Percentiles rank a stretch among this genome's conserved stretches.
Evolutionary conservation across 2,113 vertebrate genomes (phyloP).

Genomic region (Axis porcinus): DNA sequence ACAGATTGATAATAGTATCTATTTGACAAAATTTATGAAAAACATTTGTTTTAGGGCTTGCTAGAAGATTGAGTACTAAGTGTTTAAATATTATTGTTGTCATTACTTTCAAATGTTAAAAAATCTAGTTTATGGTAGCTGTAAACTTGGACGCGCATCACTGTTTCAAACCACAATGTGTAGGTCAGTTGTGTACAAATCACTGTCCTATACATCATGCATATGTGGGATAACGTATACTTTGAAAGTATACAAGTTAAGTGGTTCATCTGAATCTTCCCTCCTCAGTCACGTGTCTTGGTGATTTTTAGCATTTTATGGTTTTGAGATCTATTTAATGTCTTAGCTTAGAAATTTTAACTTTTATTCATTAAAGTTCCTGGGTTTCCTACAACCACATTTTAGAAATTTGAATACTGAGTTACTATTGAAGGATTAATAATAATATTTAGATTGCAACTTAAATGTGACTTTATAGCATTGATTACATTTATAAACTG

Average conservation of each 20-base stretch:
- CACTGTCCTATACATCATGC: neutral
- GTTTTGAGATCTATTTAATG: conserved; percentile 39
- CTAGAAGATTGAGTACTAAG: neutral
- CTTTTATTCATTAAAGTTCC: conserved; percentile 32
- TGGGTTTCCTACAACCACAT: neutral
- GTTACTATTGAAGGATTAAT: conserved; percentile 39
- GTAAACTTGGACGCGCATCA: neutral
- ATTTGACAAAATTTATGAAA: conserved; percentile 39
- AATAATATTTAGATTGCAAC: conserved; percentile 34
- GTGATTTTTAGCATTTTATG: conserved; percentile 46
- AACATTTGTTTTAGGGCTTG: conserved; percentile 21
- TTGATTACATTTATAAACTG: conserved; percentile 21
- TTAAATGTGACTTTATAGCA: neutral
- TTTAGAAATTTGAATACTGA: conserved; percentile 52
- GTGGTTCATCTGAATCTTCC: neutral
- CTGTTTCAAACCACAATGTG: conserved; percentile 9
- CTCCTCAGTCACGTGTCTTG: neutral
- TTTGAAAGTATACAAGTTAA: conserved; percentile 38
- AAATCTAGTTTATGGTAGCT: conserved; percentile 4
- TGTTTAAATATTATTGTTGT: conserved; percentile 1
- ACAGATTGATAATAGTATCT: neutral
- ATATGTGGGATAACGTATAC: neutral
- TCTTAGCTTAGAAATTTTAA: conserved; percentile 30
- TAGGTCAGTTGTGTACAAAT: neutral
- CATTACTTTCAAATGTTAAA: conserved; percentile 48